phyloP scores from a whole-genome alignment of 2,888 invertebrate genomes.

The Xestobium rufovillosum region DNA sequence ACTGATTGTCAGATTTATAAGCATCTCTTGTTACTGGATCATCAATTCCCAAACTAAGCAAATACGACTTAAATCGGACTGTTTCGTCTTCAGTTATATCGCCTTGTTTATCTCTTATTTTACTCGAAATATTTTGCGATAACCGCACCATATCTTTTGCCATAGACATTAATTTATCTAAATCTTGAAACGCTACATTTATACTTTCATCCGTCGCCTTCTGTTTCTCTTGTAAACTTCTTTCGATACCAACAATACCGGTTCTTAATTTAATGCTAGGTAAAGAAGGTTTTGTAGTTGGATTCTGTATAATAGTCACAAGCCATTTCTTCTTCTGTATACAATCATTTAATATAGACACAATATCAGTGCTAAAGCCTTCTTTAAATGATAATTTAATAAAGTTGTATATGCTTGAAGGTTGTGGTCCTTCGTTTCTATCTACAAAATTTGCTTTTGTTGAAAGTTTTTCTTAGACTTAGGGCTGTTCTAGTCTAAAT shows the following conservation, averaged over 20 bases:
- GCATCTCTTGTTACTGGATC: constrained; percentile 95
- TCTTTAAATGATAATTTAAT: constrained; percentile 83
- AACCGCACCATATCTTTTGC: constrained; percentile 96
- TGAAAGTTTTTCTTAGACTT: no score
- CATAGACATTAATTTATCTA: constrained; percentile 88
- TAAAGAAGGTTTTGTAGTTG: constrained; percentile 29
- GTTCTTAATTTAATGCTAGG: constrained; percentile 63
- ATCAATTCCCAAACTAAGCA: constrained; percentile 94
- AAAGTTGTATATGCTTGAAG: constrained; percentile 61
- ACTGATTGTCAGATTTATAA: constrained; percentile 77
- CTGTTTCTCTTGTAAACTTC: constrained; percentile 83
- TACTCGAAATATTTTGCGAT: constrained; percentile 84
- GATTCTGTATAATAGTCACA: constrained; percentile 32
- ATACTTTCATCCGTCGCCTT: constrained; percentile 89
- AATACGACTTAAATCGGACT: constrained; percentile 88
- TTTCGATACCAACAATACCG: constrained; percentile 95
- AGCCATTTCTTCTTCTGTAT: constrained; percentile 61
- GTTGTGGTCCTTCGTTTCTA: constrained; percentile 63
- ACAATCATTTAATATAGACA: constrained; percentile 55
- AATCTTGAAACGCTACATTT: constrained; percentile 88
- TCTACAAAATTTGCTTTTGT: no score
- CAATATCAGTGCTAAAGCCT: constrained; percentile 61
- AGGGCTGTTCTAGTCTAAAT: no score
- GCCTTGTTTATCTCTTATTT: constrained; percentile 89
- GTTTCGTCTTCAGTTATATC: constrained; percentile 97